phyloP scores from a whole-genome alignment of 2,797 vertebrate species.

The Characodon lateralis region DNA sequence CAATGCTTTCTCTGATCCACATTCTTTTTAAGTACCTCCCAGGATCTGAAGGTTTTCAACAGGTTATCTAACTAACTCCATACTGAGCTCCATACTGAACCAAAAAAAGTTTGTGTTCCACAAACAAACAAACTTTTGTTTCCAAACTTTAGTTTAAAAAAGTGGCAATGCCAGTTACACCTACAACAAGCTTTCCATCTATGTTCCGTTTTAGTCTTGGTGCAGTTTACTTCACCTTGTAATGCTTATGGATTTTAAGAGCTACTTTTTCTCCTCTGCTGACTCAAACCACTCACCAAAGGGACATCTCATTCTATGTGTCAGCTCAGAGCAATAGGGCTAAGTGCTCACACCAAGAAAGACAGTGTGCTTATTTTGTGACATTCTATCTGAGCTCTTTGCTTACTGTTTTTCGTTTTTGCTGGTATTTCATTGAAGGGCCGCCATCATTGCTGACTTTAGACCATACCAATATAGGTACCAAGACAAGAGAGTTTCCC shows the following conservation, averaged over 20 bases:
- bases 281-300: neutral
- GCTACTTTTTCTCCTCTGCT: neutral
- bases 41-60: neutral
- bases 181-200: neutral
- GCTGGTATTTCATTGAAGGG: conserved; percentile 37
- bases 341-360: neutral
- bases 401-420: conserved; percentile 33
- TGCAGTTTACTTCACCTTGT: neutral
- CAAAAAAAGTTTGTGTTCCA: neutral
- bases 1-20: neutral
- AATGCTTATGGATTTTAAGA: neutral
- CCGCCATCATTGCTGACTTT: conserved; percentile 38
- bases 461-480: conserved; percentile 48
- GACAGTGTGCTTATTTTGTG: neutral
- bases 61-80: neutral
- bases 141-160: neutral
- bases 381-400: conserved; percentile 14
- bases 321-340: neutral
- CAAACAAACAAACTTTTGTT: neutral
- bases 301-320: neutral
- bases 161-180: neutral
- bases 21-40: no score
- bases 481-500: conserved; percentile 54
- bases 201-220: neutral
- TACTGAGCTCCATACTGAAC: neutral